Evolutionary conservation across 2,888 invertebrate genomes (phyloP).

Genomic region (Petrolisthes manimaculis): DNA sequence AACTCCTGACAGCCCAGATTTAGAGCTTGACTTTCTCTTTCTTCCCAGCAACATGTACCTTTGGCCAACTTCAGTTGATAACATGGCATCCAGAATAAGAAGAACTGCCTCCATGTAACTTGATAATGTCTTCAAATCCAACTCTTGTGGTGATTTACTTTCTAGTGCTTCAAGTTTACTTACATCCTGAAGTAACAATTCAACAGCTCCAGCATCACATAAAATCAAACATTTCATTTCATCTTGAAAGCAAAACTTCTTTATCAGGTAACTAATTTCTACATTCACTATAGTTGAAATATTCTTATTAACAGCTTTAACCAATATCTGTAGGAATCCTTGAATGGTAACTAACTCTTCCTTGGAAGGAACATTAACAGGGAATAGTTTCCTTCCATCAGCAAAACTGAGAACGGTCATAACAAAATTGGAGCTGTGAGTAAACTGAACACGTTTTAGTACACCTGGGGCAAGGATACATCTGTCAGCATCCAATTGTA

Average conservation of each 20-base stretch:
- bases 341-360: conserved; percentile 55
- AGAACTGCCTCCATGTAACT: conserved; percentile 37
- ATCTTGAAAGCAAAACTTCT: conserved; percentile 44
- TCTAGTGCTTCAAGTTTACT: conserved; percentile 20
- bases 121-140: conserved; percentile 11
- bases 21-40: conserved; percentile 53
- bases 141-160: not conserved
- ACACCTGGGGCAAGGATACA: conserved; percentile 5
- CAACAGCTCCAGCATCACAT: conserved; percentile 55
- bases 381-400: conserved; percentile 61
- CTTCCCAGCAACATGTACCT: conserved; percentile 49
- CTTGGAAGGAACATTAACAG: conserved; percentile 48
- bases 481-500: not conserved
- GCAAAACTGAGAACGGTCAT: conserved; percentile 41
- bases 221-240: conserved; percentile 40
- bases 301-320: conserved; percentile 41
- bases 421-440: conserved; percentile 36
- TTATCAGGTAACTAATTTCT: conserved; percentile 33
- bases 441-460: conserved; percentile 39
- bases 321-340: conserved; percentile 30
- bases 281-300: conserved; percentile 11
- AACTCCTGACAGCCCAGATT: conserved; percentile 36
- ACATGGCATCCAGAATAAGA: conserved; percentile 24
- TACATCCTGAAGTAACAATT: conserved; percentile 38
- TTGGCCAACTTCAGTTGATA: conserved; percentile 46